Conservation (phyloP, 2,888 invertebrate species). For the Mimachlamys varia region DNA sequence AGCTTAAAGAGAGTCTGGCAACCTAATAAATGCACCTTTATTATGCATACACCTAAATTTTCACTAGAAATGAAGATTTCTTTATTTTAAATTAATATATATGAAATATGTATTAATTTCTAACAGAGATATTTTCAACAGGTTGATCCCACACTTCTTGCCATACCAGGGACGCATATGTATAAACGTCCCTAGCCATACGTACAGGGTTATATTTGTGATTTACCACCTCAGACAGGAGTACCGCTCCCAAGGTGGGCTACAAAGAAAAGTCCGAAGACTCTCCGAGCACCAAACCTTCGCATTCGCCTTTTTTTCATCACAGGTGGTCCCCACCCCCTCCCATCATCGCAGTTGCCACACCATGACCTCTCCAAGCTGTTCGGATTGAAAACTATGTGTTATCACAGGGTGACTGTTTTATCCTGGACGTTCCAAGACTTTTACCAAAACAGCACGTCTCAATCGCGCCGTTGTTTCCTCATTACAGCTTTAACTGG, state of each 20-base stretch:
- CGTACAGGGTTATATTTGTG: too few species aligned
- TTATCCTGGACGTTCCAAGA: conserved; percentile 10
- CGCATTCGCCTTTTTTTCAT: conserved; percentile 5
- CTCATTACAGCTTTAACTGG: conserved; percentile 18
- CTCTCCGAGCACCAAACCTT: conserved; percentile 1
- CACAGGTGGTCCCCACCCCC: conserved; percentile 25
- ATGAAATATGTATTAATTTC: too few species aligned
- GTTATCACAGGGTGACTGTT: background rate
- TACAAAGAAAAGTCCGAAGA: background rate
- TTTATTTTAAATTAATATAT: too few species aligned
- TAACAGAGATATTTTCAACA: too few species aligned
- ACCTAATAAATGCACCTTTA: too few species aligned
- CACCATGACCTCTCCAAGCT: conserved; percentile 7
- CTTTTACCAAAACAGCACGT: conserved; percentile 6
- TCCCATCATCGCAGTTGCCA: conserved; percentile 22
- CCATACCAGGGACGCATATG: too few species aligned
- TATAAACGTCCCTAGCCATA: too few species aligned
- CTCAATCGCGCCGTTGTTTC: conserved; percentile 29
- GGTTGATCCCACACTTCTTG: too few species aligned
- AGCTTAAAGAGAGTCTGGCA: too few species aligned
- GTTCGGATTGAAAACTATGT: conserved; percentile 29
- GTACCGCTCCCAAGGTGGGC: background rate
- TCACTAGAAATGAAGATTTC: too few species aligned
- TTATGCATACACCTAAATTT: too few species aligned
- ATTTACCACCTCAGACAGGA: conserved; percentile 1